Evolutionary conservation across 2,113 vertebrate species (phyloP).

Genomic region (Tyto alba): DNA sequence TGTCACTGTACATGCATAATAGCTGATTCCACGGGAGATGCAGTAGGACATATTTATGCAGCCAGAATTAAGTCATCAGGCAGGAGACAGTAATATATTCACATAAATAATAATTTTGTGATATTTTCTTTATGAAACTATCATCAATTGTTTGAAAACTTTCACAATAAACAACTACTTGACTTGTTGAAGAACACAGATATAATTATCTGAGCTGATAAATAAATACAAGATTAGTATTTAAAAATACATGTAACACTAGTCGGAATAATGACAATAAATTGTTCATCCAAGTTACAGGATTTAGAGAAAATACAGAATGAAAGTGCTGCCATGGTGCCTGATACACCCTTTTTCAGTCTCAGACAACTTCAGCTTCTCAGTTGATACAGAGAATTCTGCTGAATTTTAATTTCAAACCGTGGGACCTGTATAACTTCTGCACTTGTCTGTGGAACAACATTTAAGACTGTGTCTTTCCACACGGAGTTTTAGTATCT

Average conservation of each 20-base stretch:
- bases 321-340: background rate
- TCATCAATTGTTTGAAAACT: background rate
- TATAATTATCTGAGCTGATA: background rate
- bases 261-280: background rate
- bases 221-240: background rate
- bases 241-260: background rate
- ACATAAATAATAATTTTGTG: background rate
- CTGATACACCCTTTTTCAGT: background rate
- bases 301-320: background rate
- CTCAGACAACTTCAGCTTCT: background rate
- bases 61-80: background rate
- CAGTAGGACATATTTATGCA: background rate
- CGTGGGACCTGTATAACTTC: background rate
- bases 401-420: slow-evolving; percentile 17
- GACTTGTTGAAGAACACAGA: background rate
- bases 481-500: background rate
- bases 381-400: background rate
- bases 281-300: background rate
- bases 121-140: background rate
- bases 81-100: background rate
- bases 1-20: background rate
- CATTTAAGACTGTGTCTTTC: background rate
- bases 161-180: background rate
- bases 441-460: background rate
- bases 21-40: background rate